Conservation (phyloP, 2,888 invertebrate species). For the Drosophila barbarae region DNA sequence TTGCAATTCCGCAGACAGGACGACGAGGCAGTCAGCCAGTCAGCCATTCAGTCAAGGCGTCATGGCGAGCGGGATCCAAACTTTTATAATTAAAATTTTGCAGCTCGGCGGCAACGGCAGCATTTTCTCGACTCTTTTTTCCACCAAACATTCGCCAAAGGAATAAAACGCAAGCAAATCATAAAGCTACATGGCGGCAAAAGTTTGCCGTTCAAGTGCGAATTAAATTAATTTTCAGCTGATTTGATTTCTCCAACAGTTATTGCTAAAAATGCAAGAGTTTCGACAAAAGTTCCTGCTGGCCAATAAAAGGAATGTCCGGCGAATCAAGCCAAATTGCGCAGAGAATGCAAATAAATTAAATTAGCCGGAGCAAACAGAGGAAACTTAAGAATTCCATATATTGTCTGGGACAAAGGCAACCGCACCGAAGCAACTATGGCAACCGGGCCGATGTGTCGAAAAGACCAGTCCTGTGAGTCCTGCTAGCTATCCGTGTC, state of each 20-base stretch:
- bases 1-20: slow-evolving; percentile 40
- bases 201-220: slow-evolving; percentile 61
- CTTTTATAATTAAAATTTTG: slow-evolving; percentile 74
- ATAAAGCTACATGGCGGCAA: slow-evolving; percentile 60
- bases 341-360: slow-evolving; percentile 35
- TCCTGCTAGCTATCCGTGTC: neutral
- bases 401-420: slow-evolving; percentile 23
- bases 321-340: slow-evolving; percentile 33
- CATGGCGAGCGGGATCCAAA: slow-evolving; percentile 64
- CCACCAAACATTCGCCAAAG: slow-evolving; percentile 3
- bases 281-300: slow-evolving; percentile 29
- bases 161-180: slow-evolving; percentile 51
- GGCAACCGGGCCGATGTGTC: slow-evolving; percentile 18
- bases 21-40: slow-evolving; percentile 34
- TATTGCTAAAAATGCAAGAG: slow-evolving; percentile 46
- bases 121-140: slow-evolving; percentile 20
- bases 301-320: slow-evolving; percentile 14
- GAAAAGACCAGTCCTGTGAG: slow-evolving; percentile 18
- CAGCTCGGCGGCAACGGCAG: slow-evolving; percentile 39
- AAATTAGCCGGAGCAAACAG: slow-evolving; percentile 25
- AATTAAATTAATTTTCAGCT: slow-evolving; percentile 74
- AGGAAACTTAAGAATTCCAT: slow-evolving; percentile 28
- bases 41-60: slow-evolving; percentile 45
- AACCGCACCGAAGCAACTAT: slow-evolving; percentile 26
- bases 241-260: slow-evolving; percentile 66